Evolutionary conservation across 2,113 vertebrate genomes (phyloP).

Genomic region (Dascyllus trimaculatus): DNA sequence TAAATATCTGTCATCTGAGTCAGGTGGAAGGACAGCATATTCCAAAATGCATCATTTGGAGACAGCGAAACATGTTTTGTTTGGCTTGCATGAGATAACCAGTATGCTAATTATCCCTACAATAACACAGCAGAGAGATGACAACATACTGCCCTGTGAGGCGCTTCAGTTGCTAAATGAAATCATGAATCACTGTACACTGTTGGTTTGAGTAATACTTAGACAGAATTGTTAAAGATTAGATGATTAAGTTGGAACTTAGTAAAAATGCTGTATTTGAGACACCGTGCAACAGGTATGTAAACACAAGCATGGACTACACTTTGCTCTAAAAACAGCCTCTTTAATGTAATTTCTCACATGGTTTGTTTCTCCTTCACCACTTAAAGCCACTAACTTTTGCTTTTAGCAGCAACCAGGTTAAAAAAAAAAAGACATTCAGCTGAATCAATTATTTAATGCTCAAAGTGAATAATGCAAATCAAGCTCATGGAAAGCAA

Average conservation of each 20-base stretch:
- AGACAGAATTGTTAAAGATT: background rate
- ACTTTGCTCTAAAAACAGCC: background rate
- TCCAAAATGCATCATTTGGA: slow-evolving; percentile 30
- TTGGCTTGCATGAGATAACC: background rate
- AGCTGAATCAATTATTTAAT: background rate
- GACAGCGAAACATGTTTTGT: slow-evolving; percentile 6
- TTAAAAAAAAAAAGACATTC: background rate
- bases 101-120: background rate
- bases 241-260: background rate
- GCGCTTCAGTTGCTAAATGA: background rate
- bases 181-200: slow-evolving; percentile 14
- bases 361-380: too few relatives aligned
- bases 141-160: background rate
- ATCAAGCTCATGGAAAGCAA: background rate
- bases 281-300: slow-evolving; percentile 35
- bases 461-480: slow-evolving; percentile 12
- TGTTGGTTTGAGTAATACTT: background rate
- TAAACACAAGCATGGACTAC: background rate
- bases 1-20: background rate
- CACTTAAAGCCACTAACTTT: slow-evolving; percentile 6
- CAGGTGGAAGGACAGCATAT: slow-evolving; percentile 15
- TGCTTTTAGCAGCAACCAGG: background rate
- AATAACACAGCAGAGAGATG: background rate
- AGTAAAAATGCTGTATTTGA: background rate
- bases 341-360: background rate